phyloP scores from a whole-genome alignment of 2,888 invertebrate genomes.

The Venusia cambrica region DNA sequence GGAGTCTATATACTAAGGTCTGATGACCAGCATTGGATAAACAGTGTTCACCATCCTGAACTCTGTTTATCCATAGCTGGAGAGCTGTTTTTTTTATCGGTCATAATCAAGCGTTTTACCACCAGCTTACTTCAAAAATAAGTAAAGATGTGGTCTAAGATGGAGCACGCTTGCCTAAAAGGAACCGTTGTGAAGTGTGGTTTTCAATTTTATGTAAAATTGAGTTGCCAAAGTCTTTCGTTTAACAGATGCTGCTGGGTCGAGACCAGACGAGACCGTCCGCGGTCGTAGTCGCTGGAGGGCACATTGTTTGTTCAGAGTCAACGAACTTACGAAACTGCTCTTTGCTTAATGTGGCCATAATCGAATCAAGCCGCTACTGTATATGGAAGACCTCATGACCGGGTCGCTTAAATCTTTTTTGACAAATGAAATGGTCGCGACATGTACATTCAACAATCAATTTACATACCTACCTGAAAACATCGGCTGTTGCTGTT shows the following conservation, averaged over 20 bases:
- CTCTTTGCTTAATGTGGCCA: conserved; percentile 73
- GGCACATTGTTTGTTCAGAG: conserved; percentile 72
- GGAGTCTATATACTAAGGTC: too few relatives aligned
- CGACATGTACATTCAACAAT: conserved; percentile 40
- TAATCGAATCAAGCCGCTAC: conserved; percentile 71
- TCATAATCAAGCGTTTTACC: too few relatives aligned
- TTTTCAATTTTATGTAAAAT: too few relatives aligned
- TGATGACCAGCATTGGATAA: too few relatives aligned
- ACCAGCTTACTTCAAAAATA: too few relatives aligned
- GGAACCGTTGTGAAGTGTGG: too few relatives aligned
- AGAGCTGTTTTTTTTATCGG: too few relatives aligned
- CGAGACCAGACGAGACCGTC: conserved; percentile 40
- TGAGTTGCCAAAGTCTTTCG: conserved; percentile 62
- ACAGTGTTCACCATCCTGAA: too few relatives aligned
- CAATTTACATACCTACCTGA: conserved; percentile 35
- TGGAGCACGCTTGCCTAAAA: too few relatives aligned
- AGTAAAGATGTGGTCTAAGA: too few relatives aligned
- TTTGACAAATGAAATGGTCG: conserved; percentile 55
- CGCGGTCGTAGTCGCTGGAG: conserved; percentile 47
- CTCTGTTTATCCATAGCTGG: too few relatives aligned
- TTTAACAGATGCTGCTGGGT: conserved; percentile 64
- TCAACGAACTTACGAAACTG: conserved; percentile 78
- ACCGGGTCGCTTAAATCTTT: conserved; percentile 57
- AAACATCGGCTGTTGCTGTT: conserved; percentile 32
- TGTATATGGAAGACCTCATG: conserved; percentile 68